Percentiles rank a stretch among this genome's conserved stretches.
phyloP scores from a whole-genome alignment of 2,113 vertebrate species.

The Eretmochelys imbricata region DNA sequence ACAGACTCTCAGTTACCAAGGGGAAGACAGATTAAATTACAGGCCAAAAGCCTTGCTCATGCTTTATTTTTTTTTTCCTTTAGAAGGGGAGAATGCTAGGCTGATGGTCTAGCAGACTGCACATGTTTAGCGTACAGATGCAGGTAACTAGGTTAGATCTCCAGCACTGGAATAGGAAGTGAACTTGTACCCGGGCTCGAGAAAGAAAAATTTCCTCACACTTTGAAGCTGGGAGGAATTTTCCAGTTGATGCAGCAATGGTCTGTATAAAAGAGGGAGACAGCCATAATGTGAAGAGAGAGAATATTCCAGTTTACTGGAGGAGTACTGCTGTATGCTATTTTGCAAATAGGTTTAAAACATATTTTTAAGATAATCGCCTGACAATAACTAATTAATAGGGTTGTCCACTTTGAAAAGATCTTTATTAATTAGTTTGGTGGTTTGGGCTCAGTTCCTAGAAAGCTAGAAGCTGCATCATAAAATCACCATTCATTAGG shows the following conservation, averaged over 20 bases:
- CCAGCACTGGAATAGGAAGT: neutral
- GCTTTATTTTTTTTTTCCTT: neutral
- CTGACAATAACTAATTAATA: constrained; percentile 4
- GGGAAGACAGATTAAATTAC: neutral
- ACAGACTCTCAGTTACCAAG: constrained; percentile 30
- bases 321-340: neutral
- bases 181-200: neutral
- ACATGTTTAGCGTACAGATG: accelerated
- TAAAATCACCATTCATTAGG: neutral
- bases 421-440: neutral
- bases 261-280: neutral
- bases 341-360: neutral
- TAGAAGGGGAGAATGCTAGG: neutral
- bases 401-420: neutral
- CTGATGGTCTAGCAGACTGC: neutral
- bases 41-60: neutral
- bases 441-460: constrained; percentile 11
- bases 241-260: neutral
- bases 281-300: neutral
- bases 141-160: neutral
- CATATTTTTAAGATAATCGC: neutral
- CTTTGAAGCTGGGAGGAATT: neutral
- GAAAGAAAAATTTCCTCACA: neutral
- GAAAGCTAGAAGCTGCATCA: neutral
- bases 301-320: neutral